phyloP scores from a whole-genome alignment of 2,888 invertebrate genomes.

The Hyles lineata region DNA sequence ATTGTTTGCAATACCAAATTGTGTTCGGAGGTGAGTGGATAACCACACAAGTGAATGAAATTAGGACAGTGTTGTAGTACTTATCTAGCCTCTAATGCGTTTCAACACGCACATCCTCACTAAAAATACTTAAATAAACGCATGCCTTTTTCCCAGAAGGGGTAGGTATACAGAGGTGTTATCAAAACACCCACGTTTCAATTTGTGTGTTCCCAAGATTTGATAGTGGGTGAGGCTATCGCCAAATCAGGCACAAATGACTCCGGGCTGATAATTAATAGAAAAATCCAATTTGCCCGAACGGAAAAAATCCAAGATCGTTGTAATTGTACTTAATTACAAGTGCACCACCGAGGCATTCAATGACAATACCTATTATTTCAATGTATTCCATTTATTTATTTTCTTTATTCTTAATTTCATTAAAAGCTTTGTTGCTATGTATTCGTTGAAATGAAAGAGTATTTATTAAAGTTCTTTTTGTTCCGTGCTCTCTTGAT shows the following conservation, averaged over 20 bases:
- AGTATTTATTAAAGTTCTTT: constrained; percentile 10
- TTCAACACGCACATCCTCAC: background rate
- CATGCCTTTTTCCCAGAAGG: too few species aligned
- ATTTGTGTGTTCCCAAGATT: too few species aligned
- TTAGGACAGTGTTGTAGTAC: constrained; percentile 15
- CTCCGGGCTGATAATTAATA: too few species aligned
- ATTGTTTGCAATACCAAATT: constrained; percentile 20
- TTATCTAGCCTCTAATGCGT: background rate
- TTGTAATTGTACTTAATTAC: too few species aligned
- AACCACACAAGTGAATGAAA: constrained; percentile 15
- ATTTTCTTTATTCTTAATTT: background rate
- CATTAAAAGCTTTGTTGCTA: constrained; percentile 13
- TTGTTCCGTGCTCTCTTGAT: constrained; percentile 8
- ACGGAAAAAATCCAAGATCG: too few species aligned
- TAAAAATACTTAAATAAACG: too few species aligned
- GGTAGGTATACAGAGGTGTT: too few species aligned
- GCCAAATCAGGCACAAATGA: too few species aligned
- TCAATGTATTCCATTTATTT: background rate
- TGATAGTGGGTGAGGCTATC: too few species aligned
- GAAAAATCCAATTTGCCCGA: too few species aligned
- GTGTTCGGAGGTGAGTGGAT: constrained; percentile 15
- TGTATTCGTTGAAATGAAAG: background rate
- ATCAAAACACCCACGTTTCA: too few species aligned
- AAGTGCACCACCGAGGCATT: background rate
- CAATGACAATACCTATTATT: background rate